Evolutionary conservation across 2,888 invertebrate genomes (phyloP).

Genomic region (Scaptomyza polygonia): DNA sequence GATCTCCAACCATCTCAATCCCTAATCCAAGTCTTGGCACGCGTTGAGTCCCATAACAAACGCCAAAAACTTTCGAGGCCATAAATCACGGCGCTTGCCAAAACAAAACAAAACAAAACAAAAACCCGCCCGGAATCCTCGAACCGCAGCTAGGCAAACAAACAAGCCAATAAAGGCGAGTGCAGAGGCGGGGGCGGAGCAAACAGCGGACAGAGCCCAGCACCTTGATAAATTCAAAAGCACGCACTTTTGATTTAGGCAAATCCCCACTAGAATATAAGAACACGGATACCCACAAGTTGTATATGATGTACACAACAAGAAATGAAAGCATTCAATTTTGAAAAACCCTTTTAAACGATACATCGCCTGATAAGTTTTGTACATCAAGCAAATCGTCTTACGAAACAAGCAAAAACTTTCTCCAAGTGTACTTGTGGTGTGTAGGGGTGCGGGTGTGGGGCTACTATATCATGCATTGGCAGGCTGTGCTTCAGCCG

Average conservation of each 20-base stretch:
- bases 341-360: no score
- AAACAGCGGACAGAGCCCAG: constrained; percentile 42
- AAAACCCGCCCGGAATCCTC: constrained; percentile 38
- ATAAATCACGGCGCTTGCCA: constrained; percentile 83
- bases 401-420: neutral
- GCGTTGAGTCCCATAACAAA: constrained; percentile 62
- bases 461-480: constrained; percentile 71
- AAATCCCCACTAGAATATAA: constrained; percentile 68
- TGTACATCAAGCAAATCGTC: no score
- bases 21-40: constrained; percentile 70
- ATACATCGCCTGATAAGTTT: no score
- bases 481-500: constrained; percentile 62
- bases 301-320: neutral
- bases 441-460: neutral
- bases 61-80: constrained; percentile 75
- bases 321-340: neutral
- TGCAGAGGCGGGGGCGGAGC: neutral
- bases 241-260: constrained; percentile 80
- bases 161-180: constrained; percentile 28
- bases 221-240: constrained; percentile 79
- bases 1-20: constrained; percentile 25
- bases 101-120: constrained; percentile 66
- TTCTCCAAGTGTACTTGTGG: constrained; percentile 9
- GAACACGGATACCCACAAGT: constrained; percentile 36
- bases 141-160: constrained; percentile 72